Conservation (phyloP, 2,888 invertebrate genomes). For the Athalia rosae region DNA sequence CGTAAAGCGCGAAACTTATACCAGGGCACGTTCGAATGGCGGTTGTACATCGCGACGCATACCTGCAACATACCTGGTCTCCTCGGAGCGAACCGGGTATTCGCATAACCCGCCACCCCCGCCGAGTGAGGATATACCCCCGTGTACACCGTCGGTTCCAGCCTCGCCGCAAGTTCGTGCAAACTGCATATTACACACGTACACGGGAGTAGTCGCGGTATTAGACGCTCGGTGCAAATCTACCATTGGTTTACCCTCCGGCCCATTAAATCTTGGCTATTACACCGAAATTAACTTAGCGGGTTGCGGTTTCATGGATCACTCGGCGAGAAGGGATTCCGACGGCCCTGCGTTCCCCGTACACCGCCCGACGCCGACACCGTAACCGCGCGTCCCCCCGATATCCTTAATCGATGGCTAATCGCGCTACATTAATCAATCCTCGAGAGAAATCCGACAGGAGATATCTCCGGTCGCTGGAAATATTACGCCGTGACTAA, state of each 20-base stretch:
- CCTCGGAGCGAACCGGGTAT: no score
- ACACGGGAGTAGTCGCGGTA: neutral
- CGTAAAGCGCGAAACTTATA: slow-evolving; percentile 19
- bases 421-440: slow-evolving; percentile 42
- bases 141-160: no score
- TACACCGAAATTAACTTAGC: slow-evolving; percentile 40
- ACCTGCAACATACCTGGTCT: neutral
- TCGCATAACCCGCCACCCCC: no score
- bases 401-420: slow-evolving; percentile 38
- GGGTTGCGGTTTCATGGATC: slow-evolving; percentile 35
- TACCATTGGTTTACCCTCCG: neutral
- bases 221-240: slow-evolving; percentile 29
- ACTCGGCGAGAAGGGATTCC: neutral
- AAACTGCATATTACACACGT: slow-evolving; percentile 1
- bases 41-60: slow-evolving; percentile 33
- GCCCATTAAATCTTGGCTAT: slow-evolving; percentile 31
- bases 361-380: neutral
- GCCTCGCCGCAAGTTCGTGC: slow-evolving; percentile 11
- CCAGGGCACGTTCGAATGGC: neutral
- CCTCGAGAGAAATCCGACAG: slow-evolving; percentile 41
- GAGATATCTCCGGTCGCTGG: slow-evolving; percentile 26
- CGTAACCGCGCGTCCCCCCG: slow-evolving; percentile 6
- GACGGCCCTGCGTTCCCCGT: neutral
- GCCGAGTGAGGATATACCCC: no score
- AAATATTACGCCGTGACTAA: slow-evolving; percentile 31